Conservation (phyloP, 1,140 invertebrate species). For the Gryllus bimaculatus region DNA sequence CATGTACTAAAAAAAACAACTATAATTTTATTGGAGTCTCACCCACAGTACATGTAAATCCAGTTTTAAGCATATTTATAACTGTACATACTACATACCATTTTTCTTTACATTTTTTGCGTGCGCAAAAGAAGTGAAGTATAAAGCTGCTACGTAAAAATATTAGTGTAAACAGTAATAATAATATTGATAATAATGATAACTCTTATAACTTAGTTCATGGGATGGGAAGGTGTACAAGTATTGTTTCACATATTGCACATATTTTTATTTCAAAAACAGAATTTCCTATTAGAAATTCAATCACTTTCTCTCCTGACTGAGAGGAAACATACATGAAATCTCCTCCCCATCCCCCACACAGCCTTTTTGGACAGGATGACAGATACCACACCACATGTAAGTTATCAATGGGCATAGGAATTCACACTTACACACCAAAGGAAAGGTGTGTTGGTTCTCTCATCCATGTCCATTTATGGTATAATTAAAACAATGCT, state of each 20-base stretch:
- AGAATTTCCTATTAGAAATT: neutral
- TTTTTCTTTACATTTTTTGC: neutral
- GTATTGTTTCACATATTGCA: neutral
- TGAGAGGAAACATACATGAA: neutral
- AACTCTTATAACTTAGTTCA: neutral
- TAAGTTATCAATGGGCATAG: neutral
- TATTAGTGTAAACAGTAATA: slow-evolving; percentile 6
- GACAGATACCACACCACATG: neutral
- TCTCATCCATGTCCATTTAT: neutral
- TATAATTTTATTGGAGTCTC: neutral
- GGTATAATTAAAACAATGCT: neutral
- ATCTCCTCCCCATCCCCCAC: neutral
- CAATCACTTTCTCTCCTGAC: neutral
- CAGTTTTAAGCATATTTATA: neutral
- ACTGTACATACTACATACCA: slow-evolving; percentile 4
- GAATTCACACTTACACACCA: neutral
- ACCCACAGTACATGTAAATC: neutral
- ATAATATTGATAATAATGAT: neutral
- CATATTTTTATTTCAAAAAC: neutral
- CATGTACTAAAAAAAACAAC: neutral
- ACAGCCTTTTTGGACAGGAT: neutral
- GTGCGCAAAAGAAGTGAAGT: neutral
- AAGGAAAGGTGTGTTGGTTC: neutral
- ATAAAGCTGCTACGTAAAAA: slow-evolving; percentile 1
- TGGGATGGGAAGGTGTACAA: slow-evolving; percentile 3